A percentile compares a stretch with the other conserved stretches of the same genome.
Conservation (phyloP, 2,888 invertebrate species). For the Rhingia rostrata region DNA sequence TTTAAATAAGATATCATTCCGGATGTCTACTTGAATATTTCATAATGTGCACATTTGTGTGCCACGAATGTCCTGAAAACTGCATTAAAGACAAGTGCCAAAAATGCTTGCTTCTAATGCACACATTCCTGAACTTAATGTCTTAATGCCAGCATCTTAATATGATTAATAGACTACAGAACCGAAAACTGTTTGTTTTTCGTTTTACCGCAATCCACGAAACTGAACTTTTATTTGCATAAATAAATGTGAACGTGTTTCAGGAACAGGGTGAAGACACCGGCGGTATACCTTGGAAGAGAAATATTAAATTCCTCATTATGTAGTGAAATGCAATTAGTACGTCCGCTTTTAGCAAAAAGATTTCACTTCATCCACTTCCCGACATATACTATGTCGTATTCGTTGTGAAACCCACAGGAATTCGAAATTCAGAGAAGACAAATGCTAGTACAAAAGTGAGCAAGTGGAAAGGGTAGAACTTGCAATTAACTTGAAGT, state of each 20-base stretch:
- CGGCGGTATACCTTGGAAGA: constrained; percentile 7
- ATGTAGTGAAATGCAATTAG: constrained; percentile 50
- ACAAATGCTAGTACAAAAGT: constrained; percentile 1
- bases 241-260: constrained; percentile 8
- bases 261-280: neutral
- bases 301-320: constrained; percentile 41
- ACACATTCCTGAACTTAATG: constrained; percentile 9
- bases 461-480: constrained; percentile 41
- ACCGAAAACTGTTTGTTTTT: constrained; percentile 12
- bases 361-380: constrained; percentile 8
- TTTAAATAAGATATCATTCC: constrained; percentile 30
- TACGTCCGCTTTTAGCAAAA: constrained; percentile 29
- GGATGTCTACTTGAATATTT: constrained; percentile 28
- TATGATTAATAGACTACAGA: constrained; percentile 8
- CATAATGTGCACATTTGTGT: constrained; percentile 23
- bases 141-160: neutral
- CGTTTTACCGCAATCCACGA: constrained; percentile 3
- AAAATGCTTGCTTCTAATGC: constrained; percentile 29
- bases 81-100: constrained; percentile 31
- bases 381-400: neutral
- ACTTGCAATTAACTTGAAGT: constrained; percentile 66
- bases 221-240: constrained; percentile 18
- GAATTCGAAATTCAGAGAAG: constrained; percentile 26
- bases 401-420: constrained; percentile 5
- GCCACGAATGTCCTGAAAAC: constrained; percentile 11